Base-by-base conservation (phyloP, 2,888 invertebrate species). In the Belgica antarctica region DNA sequence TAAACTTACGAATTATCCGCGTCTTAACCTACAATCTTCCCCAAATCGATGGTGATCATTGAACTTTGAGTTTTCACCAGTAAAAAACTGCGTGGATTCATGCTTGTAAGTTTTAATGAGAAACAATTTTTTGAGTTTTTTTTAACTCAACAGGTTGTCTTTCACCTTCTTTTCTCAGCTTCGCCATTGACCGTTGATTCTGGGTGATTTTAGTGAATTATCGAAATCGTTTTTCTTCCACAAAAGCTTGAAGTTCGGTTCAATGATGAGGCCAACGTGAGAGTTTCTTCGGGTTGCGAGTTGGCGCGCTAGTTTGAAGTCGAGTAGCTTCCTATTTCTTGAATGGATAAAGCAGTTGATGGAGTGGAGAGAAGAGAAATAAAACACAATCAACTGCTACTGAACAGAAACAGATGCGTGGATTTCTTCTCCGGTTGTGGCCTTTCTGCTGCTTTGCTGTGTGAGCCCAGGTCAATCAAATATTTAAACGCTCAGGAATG, bases 101-200 rank as follows among this genome's bases (percentile, higher is more conserved):
- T 24, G 62, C 31, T 19, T 5, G 25, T 5, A 12, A 36, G 7
- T 15, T 63, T 63, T 63, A 63, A 36, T 63, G 36, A 41, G 63
- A 28, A 36, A 36, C 31, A 22, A 63, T 63, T 41, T 7, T 59
- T 59, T 12, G 10, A 12, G 7, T 25, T 59, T 24, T 17, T 47
- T 61, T 27, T 31, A 8, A 24, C 63, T 41, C 63, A 28, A 41
- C 63, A 63, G 63, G 63, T 63, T 63, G 63, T 63, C 63, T 63
- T 63, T 63, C 63, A 36, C 36, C 63, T 63, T 63, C 63, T 19
- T 62, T 31, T 62, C 15, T 46, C 46, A 31, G 31, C 10, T 7
- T 31, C 31, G 4, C 31, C n/a, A n/a, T n/a, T 12, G 8, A 7
- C 15, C 34, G 17, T 62, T 25, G 22, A 7, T 27, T 10, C 19